These are phyloP conservation scores for Coecobrya sp. DNA, from an alignment of 2,888 invertebrate species.

Conservation along the genomic window DNA sequence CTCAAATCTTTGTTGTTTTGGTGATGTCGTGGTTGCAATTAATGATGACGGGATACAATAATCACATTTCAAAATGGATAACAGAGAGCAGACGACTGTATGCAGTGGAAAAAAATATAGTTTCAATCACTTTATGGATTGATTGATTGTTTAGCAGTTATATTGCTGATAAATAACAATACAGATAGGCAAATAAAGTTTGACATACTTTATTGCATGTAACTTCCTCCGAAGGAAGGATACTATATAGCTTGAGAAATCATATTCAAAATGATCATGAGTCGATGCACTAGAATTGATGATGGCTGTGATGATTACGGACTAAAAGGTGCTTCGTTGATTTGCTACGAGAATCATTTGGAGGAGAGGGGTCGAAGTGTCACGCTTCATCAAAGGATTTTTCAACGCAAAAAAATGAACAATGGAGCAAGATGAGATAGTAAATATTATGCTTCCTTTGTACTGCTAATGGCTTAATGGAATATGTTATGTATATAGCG, in stretches of 20 bases:
- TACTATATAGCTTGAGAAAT: neutral
- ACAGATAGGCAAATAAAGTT: neutral
- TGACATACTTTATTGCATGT: neutral
- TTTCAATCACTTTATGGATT: neutral
- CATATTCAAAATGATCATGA: conserved; percentile 5
- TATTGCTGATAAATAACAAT: neutral
- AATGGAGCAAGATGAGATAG: conserved; percentile 22
- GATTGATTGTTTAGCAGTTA: conserved; percentile 12
- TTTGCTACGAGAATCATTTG: conserved; percentile 38
- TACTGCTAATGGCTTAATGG: conserved; percentile 32
- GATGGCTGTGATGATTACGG: neutral
- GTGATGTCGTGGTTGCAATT: neutral
- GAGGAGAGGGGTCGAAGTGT: conserved; percentile 47
- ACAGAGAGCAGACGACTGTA: neutral
- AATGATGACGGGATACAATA: conserved; percentile 35
- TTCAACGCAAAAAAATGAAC: neutral
- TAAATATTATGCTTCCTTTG: conserved; percentile 44
- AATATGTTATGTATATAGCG: neutral
- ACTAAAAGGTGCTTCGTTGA: conserved; percentile 25
- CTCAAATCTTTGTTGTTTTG: conserved; percentile 8
- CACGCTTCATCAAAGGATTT: conserved; percentile 46
- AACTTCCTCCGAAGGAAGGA: conserved; percentile 4
- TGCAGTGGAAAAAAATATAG: neutral
- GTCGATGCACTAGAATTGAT: neutral
- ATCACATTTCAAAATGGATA: neutral